Percentiles rank a stretch among this genome's conserved stretches.
These are phyloP conservation scores for Trachurus trachurus DNA, from an alignment of 2,797 vertebrate genomes.

Conservation along the genomic window DNA sequence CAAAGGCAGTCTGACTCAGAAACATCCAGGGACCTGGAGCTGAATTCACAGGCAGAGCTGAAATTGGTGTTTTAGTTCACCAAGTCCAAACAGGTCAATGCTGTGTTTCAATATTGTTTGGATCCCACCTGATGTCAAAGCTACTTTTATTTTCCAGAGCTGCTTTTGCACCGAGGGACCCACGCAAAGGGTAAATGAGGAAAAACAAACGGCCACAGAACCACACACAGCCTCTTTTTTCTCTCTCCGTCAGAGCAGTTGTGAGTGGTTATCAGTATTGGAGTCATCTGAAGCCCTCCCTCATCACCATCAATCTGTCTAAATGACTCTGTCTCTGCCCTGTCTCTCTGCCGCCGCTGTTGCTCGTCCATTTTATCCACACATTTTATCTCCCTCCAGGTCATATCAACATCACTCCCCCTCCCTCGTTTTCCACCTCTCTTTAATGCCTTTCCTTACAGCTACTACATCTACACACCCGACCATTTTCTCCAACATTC, in stretches of 20 bases:
- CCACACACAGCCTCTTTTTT: constrained; percentile 46
- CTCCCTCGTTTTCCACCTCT: constrained; percentile 8
- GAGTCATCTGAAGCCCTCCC: constrained; percentile 64
- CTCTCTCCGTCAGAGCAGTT: constrained; percentile 40
- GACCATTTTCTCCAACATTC: background rate
- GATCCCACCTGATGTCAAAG: constrained; percentile 46
- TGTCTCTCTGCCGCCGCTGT: constrained; percentile 37
- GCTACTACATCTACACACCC: constrained; percentile 32
- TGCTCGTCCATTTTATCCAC: constrained; percentile 37
- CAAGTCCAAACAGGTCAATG: constrained; percentile 39
- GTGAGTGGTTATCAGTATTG: constrained; percentile 69
- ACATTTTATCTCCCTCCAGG: constrained; percentile 49
- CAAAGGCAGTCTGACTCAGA: constrained; percentile 38
- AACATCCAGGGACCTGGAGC: constrained; percentile 22
- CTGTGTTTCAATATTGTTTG: constrained; percentile 54
- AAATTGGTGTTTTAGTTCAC: constrained; percentile 55
- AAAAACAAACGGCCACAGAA: constrained; percentile 26
- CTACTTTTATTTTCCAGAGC: constrained; percentile 46
- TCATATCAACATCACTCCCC: constrained; percentile 38
- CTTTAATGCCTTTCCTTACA: constrained; percentile 48
- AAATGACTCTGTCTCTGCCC: constrained; percentile 64
- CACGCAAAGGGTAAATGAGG: constrained; percentile 25
- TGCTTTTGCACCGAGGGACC: constrained; percentile 13
- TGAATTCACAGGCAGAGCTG: constrained; percentile 39
- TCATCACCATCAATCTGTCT: constrained; percentile 77